phyloP scores from a whole-genome alignment of 2,113 vertebrate species.

The Gyps fulvus region DNA sequence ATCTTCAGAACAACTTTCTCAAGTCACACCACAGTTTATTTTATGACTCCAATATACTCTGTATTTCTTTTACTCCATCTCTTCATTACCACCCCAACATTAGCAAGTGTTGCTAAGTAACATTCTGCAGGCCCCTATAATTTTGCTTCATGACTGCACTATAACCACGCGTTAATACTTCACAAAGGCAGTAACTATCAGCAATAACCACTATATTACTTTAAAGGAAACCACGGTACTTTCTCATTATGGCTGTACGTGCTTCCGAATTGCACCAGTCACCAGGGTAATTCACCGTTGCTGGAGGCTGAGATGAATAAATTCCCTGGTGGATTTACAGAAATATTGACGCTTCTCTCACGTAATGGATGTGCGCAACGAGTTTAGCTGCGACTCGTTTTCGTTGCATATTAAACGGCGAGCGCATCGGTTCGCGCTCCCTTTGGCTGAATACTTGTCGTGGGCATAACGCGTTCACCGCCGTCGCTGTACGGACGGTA shows the following conservation, averaged over 20 bases:
- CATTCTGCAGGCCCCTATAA: not conserved
- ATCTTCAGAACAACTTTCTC: not conserved
- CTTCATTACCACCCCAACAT: not conserved
- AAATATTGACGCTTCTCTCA: not conserved
- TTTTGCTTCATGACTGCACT: not conserved
- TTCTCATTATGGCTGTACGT: not conserved
- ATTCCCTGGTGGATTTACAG: not conserved
- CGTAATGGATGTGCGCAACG: not conserved
- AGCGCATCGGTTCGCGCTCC: fast-evolving
- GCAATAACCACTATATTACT: not conserved
- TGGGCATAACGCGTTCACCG: fast-evolving
- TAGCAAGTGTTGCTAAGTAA: constrained; percentile 47
- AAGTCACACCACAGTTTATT: not conserved
- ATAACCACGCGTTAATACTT: not conserved
- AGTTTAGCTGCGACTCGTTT: not conserved
- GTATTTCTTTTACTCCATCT: not conserved
- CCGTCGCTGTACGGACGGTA: fast-evolving
- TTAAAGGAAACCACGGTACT: not conserved
- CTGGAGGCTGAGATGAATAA: not conserved
- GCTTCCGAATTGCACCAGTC: not conserved
- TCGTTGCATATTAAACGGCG: not conserved
- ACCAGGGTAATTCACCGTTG: not conserved
- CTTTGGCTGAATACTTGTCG: fast-evolving
- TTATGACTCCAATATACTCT: not conserved
- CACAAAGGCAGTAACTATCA: constrained; percentile 15